Conservation (phyloP, 2,888 invertebrate genomes). For the Habroteleia sp. region DNA sequence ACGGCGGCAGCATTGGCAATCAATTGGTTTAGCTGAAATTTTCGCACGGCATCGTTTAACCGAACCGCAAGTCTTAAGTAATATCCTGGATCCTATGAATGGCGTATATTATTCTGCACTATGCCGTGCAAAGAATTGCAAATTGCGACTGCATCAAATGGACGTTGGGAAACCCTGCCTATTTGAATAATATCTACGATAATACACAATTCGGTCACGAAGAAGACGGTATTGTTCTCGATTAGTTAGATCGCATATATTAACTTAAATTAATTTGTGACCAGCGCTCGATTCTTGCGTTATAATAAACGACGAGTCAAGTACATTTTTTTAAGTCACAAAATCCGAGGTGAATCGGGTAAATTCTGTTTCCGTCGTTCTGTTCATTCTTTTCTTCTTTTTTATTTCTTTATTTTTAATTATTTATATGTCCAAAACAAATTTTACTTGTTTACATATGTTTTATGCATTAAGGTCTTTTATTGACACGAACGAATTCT, state of each 20-base stretch:
- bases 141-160: conserved; percentile 54
- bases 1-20: conserved; percentile 18
- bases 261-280: conserved; percentile 56
- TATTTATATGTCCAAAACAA: too few species aligned
- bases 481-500: too few species aligned
- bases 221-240: conserved; percentile 64
- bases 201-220: conserved; percentile 69
- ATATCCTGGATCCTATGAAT: conserved; percentile 63
- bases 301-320: too few species aligned
- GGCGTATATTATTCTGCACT: conserved; percentile 65
- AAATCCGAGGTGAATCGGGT: too few species aligned
- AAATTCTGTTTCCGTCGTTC: too few species aligned
- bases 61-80: conserved; percentile 63
- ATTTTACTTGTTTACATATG: too few species aligned
- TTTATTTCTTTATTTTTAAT: too few species aligned
- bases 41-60: conserved; percentile 66
- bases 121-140: conserved; percentile 61
- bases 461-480: too few species aligned
- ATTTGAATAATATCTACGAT: conserved; percentile 69
- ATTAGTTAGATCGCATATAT: conserved; percentile 56
- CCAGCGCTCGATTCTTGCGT: not conserved
- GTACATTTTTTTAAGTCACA: too few species aligned
- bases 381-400: too few species aligned
- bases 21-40: conserved; percentile 44
- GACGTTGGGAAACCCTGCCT: conserved; percentile 66